phyloP scores from a whole-genome alignment of 2,113 vertebrate genomes.

The Prochilodus magdalenae region DNA sequence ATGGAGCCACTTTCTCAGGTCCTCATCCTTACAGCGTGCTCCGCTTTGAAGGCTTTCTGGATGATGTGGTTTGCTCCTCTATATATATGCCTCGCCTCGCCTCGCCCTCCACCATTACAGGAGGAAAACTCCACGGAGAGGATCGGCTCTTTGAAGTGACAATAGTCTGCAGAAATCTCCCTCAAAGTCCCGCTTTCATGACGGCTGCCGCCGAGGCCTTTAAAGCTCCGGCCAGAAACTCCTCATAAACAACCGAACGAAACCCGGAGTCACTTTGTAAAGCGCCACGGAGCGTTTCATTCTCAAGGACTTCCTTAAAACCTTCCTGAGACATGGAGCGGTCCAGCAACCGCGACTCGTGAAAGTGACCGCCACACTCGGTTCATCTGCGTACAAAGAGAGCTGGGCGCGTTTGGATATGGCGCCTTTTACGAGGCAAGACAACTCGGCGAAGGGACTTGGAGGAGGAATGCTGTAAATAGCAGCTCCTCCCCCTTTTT shows the following conservation, averaged over 20 bases:
- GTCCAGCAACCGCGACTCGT: constrained; percentile 46
- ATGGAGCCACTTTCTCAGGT: constrained; percentile 48
- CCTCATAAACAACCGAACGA: constrained; percentile 61
- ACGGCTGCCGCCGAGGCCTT: constrained; percentile 61
- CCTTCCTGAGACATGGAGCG: constrained; percentile 14
- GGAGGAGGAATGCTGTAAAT: constrained; percentile 49
- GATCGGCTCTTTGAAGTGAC: constrained; percentile 66
- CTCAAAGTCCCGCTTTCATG: constrained; percentile 68
- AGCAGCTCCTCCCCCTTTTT: constrained; percentile 44
- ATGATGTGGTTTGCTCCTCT: constrained; percentile 24
- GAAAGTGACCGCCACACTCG: constrained; percentile 56
- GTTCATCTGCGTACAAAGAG: constrained; percentile 18
- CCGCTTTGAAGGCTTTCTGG: background rate
- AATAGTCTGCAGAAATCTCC: constrained; percentile 62
- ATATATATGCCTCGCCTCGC: constrained; percentile 42
- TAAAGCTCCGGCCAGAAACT: constrained; percentile 65
- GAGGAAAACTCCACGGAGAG: constrained; percentile 49
- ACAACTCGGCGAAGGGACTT: constrained; percentile 59
- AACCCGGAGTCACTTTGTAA: constrained; percentile 57
- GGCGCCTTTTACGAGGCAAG: constrained; percentile 60
- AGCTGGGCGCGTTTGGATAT: constrained; percentile 36
- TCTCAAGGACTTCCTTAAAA: background rate
- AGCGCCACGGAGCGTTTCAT: constrained; percentile 46
- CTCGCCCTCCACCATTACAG: constrained; percentile 60
- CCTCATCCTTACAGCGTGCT: background rate